Evolutionary conservation across 2,797 vertebrate genomes (phyloP).

Genomic region (Typhlichthys subterraneus): DNA sequence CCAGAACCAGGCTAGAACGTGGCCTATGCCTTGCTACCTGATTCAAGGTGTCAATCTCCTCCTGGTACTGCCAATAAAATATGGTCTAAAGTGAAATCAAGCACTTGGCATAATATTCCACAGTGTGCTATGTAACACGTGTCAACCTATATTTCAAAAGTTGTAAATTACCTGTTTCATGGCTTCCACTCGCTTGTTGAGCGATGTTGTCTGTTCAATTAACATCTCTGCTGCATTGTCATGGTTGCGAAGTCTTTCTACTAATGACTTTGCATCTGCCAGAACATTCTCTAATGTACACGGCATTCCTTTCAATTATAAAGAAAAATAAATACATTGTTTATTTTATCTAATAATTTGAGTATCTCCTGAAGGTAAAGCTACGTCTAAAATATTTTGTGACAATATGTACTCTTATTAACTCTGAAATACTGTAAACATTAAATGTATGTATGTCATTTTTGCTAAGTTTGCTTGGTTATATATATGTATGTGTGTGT

Average conservation of each 20-base stretch:
- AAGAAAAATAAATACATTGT: neutral
- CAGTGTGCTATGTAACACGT: too few species aligned
- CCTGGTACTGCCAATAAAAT: conserved; percentile 87
- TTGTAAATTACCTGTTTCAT: conserved; percentile 88
- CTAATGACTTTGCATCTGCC: conserved; percentile 92
- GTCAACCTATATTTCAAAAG: conserved; percentile 8
- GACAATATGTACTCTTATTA: too few species aligned
- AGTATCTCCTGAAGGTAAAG: too few species aligned
- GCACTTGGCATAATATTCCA: too few species aligned
- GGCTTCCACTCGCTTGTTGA: conserved; percentile 94
- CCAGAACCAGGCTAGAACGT: conserved; percentile 92
- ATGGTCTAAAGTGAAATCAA: neutral
- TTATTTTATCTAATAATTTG: neutral
- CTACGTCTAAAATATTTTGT: too few species aligned
- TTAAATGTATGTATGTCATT: too few species aligned
- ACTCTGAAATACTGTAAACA: too few species aligned
- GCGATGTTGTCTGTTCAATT: conserved; percentile 94
- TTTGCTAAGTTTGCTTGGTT: too few species aligned
- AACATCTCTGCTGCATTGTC: conserved; percentile 93
- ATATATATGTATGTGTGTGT: too few species aligned
- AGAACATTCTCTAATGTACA: conserved; percentile 94
- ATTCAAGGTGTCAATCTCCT: conserved; percentile 95
- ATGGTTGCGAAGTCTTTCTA: conserved; percentile 92
- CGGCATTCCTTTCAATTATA: conserved; percentile 80
- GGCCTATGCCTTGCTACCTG: conserved; percentile 96